Evolutionary conservation across 2,113 vertebrate species (phyloP).

Genomic region (Myiopsitta monachus): DNA sequence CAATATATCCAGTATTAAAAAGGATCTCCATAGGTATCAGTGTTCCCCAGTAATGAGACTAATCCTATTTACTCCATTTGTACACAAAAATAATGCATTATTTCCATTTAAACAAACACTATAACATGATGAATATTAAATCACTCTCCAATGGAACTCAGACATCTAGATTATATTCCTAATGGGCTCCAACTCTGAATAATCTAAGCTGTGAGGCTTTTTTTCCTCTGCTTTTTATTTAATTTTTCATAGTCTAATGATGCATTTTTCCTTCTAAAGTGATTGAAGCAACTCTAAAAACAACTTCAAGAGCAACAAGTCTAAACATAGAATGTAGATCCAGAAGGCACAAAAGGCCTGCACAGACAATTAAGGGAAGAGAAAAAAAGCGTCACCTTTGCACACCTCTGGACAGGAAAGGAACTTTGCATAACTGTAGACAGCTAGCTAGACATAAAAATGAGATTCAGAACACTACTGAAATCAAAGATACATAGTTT

Average conservation of each 20-base stretch:
- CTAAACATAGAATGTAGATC: neutral
- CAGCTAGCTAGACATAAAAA: neutral
- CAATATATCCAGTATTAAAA: neutral
- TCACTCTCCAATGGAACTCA: neutral
- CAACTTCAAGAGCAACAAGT: neutral
- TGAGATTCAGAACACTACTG: neutral
- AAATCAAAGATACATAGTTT: neutral
- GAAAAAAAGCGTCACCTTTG: neutral
- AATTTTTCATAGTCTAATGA: neutral
- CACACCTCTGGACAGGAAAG: rapidly evolving
- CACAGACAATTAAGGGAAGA: neutral
- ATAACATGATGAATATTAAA: neutral
- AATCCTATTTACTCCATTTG: conserved; percentile 32
- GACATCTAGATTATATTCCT: neutral
- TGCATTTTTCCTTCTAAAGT: neutral
- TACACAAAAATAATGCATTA: conserved; percentile 17
- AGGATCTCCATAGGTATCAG: neutral
- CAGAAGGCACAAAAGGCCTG: neutral
- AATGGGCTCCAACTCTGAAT: neutral
- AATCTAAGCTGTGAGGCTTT: neutral
- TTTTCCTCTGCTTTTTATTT: neutral
- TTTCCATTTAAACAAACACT: conserved; percentile 46
- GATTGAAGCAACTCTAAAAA: neutral
- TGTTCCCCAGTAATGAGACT: neutral
- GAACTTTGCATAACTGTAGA: neutral